Evolutionary conservation across 2,797 vertebrate species (phyloP).

Genomic region (Mormyrops boulengeri): DNA sequence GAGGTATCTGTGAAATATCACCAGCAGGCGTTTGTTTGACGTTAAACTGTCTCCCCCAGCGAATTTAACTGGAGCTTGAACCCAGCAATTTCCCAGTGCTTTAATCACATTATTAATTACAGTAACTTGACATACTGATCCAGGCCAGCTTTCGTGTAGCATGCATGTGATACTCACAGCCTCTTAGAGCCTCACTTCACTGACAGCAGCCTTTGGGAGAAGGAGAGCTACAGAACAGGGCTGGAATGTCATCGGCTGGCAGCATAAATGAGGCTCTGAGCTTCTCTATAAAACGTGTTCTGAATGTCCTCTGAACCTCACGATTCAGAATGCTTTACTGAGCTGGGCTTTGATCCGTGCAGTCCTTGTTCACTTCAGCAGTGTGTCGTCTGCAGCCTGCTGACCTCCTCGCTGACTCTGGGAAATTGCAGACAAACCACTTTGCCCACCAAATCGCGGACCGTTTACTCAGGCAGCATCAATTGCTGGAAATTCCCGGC

Average conservation of each 20-base stretch:
- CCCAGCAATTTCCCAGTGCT: neutral
- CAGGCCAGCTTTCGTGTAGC: neutral
- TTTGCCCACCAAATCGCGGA: neutral
- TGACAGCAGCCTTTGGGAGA: neutral
- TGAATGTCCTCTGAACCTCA: neutral
- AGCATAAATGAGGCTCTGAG: neutral
- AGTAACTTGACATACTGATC: constrained; percentile 1
- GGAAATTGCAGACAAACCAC: neutral
- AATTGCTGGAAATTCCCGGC: neutral
- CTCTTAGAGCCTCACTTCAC: neutral
- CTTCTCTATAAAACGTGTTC: neutral
- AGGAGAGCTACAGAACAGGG: neutral
- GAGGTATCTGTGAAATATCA: neutral
- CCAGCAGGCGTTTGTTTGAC: neutral
- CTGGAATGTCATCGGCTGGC: neutral
- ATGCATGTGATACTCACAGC: neutral
- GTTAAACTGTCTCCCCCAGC: neutral
- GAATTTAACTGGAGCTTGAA: neutral
- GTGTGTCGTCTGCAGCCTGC: neutral
- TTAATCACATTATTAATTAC: constrained; percentile 1
- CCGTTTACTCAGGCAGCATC: neutral
- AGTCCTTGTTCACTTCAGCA: neutral
- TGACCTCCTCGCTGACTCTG: neutral
- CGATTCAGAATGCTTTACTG: neutral
- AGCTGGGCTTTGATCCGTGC: neutral